Percentiles rank a stretch among this genome's conserved stretches.
Conservation (phyloP, 2,888 invertebrate genomes). For the Nomada ruficornis region DNA sequence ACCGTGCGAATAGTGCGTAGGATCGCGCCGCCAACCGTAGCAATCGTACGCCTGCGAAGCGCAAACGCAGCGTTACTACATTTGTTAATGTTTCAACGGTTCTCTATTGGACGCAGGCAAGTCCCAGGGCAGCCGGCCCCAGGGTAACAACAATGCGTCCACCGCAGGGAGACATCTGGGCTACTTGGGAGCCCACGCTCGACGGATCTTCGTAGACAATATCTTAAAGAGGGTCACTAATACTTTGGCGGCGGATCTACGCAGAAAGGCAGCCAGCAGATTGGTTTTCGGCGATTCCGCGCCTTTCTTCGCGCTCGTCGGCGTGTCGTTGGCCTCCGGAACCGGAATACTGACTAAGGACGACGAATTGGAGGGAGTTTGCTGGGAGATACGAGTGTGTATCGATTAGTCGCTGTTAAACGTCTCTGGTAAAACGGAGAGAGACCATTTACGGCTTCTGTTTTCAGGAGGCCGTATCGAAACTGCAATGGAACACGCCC, state of each 20-base stretch:
- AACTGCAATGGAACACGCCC: conserved; percentile 86
- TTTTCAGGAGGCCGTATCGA: conserved; percentile 86
- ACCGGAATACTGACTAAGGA: conserved; percentile 90
- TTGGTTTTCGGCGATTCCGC: conserved; percentile 89
- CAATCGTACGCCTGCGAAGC: no score
- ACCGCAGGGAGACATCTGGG: conserved; percentile 75
- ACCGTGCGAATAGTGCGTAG: no score
- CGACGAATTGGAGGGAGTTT: conserved; percentile 91
- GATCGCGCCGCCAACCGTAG: no score
- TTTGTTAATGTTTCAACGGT: no score
- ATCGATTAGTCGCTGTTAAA: neutral
- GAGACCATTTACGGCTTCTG: conserved; percentile 3
- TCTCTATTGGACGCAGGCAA: conserved; percentile 71
- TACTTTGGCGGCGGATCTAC: conserved; percentile 87
- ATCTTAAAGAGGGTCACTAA: conserved; percentile 89
- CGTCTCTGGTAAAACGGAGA: neutral
- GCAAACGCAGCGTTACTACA: no score
- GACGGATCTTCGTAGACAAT: conserved; percentile 89
- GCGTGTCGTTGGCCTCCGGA: conserved; percentile 90
- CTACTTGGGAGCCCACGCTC: conserved; percentile 86
- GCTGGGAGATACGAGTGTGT: conserved; percentile 90
- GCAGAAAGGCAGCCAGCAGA: conserved; percentile 87
- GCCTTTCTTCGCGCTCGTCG: conserved; percentile 91
- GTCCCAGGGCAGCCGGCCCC: conserved; percentile 80
- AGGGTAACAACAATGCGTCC: conserved; percentile 74